A percentile compares a stretch with the other conserved stretches of the same genome.
These are phyloP conservation scores for Hippocampus comes DNA, from an alignment of 2,113 vertebrate species.

Conservation along the genomic window DNA sequence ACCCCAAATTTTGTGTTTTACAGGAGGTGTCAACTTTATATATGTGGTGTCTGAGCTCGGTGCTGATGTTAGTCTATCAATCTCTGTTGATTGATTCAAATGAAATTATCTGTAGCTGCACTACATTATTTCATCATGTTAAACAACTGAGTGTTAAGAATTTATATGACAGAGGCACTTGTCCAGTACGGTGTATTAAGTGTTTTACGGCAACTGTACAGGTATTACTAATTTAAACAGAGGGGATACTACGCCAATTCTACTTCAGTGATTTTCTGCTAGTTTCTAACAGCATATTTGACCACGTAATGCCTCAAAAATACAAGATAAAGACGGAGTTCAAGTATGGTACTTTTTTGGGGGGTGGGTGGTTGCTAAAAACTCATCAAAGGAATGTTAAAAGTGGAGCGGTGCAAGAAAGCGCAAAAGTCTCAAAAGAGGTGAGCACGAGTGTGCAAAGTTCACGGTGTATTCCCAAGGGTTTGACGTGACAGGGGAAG, in stretches of 20 bases:
- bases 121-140: slow-evolving; percentile 16
- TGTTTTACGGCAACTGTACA: slow-evolving; percentile 39
- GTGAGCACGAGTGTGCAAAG: slow-evolving; percentile 62
- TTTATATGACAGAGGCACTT: slow-evolving; percentile 67
- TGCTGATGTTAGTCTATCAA: slow-evolving; percentile 19
- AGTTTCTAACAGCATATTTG: slow-evolving; percentile 26
- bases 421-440: slow-evolving; percentile 66
- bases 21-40: slow-evolving; percentile 2
- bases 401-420: slow-evolving; percentile 64
- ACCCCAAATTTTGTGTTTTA: neutral
- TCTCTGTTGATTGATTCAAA: slow-evolving; percentile 37
- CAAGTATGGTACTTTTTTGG: slow-evolving; percentile 28
- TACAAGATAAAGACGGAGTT: slow-evolving; percentile 28
- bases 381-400: slow-evolving; percentile 60
- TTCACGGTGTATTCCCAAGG: slow-evolving; percentile 32
- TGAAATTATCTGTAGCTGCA: neutral
- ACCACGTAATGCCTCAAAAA: slow-evolving; percentile 32
- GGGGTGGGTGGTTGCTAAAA: slow-evolving; percentile 40
- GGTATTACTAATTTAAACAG: slow-evolving; percentile 25
- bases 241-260: slow-evolving; percentile 36
- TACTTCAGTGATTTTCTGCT: slow-evolving; percentile 39
- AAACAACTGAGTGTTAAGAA: slow-evolving; percentile 32
- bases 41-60: slow-evolving; percentile 18
- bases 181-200: slow-evolving; percentile 43
- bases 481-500: slow-evolving; percentile 4